Evolutionary conservation across 1,140 invertebrate genomes (phyloP).

Genomic region (Epicauta chinensis): DNA sequence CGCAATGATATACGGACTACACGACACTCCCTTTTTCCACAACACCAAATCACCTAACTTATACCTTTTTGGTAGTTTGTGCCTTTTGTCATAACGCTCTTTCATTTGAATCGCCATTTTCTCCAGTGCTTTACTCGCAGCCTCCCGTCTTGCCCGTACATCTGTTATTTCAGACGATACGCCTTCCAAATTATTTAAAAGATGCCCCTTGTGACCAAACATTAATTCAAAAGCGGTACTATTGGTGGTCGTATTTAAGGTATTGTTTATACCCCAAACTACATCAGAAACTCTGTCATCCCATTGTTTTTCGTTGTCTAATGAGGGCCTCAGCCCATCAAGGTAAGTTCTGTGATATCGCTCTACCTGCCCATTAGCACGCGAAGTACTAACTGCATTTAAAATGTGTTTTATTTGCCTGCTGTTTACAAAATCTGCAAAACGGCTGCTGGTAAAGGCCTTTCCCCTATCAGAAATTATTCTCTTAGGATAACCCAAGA

Average conservation of each 20-base stretch:
- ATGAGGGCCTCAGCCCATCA: constrained; percentile 12
- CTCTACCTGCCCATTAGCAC: constrained; percentile 31
- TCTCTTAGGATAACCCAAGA: constrained; percentile 36
- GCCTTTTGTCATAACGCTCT: constrained; percentile 10
- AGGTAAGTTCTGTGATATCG: constrained; percentile 20
- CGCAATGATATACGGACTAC: constrained; percentile 28
- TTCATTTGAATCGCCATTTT: constrained; percentile 7
- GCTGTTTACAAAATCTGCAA: constrained; percentile 22
- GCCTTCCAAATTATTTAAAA: constrained; percentile 1
- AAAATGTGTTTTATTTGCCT: constrained; percentile 26
- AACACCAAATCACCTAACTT: constrained; percentile 18
- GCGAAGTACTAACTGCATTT: constrained; percentile 28
- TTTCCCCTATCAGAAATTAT: constrained; percentile 25
- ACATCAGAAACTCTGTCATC: constrained; percentile 27
- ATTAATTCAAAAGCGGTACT: constrained; percentile 2
- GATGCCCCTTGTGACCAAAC: constrained; percentile 3
- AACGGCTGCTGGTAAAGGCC: constrained; percentile 26
- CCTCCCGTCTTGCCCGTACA: not conserved
- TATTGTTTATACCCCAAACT: constrained; percentile 31
- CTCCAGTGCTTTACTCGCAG: not conserved
- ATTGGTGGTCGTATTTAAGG: not conserved
- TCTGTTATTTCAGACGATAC: not conserved
- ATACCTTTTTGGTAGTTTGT: constrained; percentile 14
- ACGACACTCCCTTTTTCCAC: constrained; percentile 6
- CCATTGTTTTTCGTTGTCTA: constrained; percentile 25